A percentile compares a stretch with the other conserved stretches of the same genome.
These are phyloP conservation scores for Phacellophora camtschatica DNA, from an alignment of 30 jellyfish, hydroid and myxozoan genomes.

Conservation along the genomic window DNA sequence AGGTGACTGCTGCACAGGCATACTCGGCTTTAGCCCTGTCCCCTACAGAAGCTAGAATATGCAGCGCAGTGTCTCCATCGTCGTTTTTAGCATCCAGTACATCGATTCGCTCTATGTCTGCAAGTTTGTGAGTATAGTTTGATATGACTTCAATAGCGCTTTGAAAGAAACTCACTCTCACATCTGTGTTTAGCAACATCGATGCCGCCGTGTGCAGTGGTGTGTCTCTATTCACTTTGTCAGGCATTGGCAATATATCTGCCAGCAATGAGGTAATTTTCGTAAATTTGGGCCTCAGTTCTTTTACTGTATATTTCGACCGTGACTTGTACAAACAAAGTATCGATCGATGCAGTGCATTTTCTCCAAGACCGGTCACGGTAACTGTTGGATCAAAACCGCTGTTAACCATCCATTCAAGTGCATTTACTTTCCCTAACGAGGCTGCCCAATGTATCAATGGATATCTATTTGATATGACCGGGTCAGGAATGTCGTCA, in stretches of 20 bases:
- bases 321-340: constrained; percentile 83
- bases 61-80: constrained; percentile 92
- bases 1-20: constrained; percentile 87
- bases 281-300: constrained; percentile 85
- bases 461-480: constrained; percentile 76
- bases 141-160: constrained; percentile 90
- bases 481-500: constrained; percentile 96
- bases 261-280: constrained; percentile 69
- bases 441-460: constrained; percentile 99
- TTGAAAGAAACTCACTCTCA: constrained; percentile 85
- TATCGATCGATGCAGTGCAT: constrained; percentile 89
- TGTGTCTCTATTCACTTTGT: constrained; percentile 74
- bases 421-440: constrained; percentile 92
- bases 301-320: constrained; percentile 88
- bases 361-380: constrained; percentile 87
- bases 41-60: constrained; percentile 77
- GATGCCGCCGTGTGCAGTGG: constrained; percentile 95
- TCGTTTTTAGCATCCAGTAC: constrained; percentile 80
- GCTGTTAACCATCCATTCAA: constrained; percentile 93
- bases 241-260: constrained; percentile 65
- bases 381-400: constrained; percentile 86
- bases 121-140: constrained; percentile 61
- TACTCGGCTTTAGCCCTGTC: constrained; percentile 85
- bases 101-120: constrained; percentile 68
- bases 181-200: constrained; percentile 82